Evolutionary conservation across 2,888 invertebrate species (phyloP), one percentile per base, ranked within the genome.

Genomic region (Leptothorax acervorum): DNA sequence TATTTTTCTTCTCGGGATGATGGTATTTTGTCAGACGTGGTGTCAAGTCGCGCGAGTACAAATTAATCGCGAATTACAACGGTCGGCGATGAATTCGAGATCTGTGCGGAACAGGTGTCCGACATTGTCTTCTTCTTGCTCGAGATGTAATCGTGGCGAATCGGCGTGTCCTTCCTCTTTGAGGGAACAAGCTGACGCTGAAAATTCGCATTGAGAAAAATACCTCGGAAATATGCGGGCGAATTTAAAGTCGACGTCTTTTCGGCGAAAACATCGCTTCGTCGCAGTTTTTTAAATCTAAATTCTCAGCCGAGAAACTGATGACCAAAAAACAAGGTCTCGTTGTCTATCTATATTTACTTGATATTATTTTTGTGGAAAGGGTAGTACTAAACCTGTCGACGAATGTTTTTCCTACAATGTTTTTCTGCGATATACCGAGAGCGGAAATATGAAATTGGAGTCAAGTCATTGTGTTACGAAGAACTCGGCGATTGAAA

Each of bases 1-100:
- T 48, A 28, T 70, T 57, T 70, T 57, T 68, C 12, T 79, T 57
- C 31, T 57, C 79, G 68, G 68, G 42, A 55, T 6, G 23, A 55
- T 6, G 23, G n/a, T 81, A n/a, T 60, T 71, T 71, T 48, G 70
- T 48, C 57, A 48, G 18, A 62, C 23, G 23, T 23, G 35, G 18
- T n/a, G 15, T 35, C 9, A 23, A 35, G 45, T 45, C 28, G 48
- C 48, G 28, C 71, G 23, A 71, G 60, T 71, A 71, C 39, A 81
- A 81, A 81, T 71, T 18, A 75, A 63, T 65, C 15, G 53, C 39
- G 53, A 65, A 9, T 23, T 23, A 23, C 15, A 39, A 65, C 63
- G 28, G 5, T 12, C n/a, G n/a, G 45, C 60, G 11, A 73, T 0
- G 15, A 70, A 45, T 68, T 68, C 42, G 78, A 55, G 31, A 55